Percentiles rank a stretch among this genome's conserved stretches.
Conservation (phyloP, 1,140 invertebrate species). For the Chironomus tepperi region DNA sequence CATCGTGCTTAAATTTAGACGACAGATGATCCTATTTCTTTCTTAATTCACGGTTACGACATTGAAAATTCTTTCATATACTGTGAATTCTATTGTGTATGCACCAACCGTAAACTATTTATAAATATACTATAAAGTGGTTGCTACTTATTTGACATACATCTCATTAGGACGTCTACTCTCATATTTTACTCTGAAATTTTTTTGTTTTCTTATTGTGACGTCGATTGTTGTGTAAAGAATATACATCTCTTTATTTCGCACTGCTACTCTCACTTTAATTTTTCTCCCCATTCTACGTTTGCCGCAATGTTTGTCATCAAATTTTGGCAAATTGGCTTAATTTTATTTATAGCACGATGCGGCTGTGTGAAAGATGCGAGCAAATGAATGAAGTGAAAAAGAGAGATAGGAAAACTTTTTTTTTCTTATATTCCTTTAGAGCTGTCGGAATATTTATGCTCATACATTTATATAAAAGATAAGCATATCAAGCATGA, state of each 20-base stretch:
- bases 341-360: slow-evolving; percentile 3
- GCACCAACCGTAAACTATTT: neutral
- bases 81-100: neutral
- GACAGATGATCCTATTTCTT: neutral
- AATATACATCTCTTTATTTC: no score
- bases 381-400: no score
- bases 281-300: neutral
- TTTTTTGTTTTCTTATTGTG: neutral
- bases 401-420: no score
- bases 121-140: neutral
- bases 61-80: neutral
- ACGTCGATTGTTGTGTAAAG: no score
- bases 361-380: no score
- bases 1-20: neutral
- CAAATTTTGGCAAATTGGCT: slow-evolving; percentile 7
- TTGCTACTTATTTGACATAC: neutral
- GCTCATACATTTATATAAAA: no score
- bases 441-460: no score
- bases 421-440: no score
- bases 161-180: neutral
- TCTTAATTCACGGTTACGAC: neutral
- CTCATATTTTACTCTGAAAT: neutral
- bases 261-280: no score
- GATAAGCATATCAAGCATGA: no score
- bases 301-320: slow-evolving; percentile 1